Percentiles rank a stretch among this genome's conserved stretches.
These are phyloP conservation scores for Phyllostomus discolor DNA, from an alignment of 2,113 vertebrate genomes.

Conservation along the genomic window DNA sequence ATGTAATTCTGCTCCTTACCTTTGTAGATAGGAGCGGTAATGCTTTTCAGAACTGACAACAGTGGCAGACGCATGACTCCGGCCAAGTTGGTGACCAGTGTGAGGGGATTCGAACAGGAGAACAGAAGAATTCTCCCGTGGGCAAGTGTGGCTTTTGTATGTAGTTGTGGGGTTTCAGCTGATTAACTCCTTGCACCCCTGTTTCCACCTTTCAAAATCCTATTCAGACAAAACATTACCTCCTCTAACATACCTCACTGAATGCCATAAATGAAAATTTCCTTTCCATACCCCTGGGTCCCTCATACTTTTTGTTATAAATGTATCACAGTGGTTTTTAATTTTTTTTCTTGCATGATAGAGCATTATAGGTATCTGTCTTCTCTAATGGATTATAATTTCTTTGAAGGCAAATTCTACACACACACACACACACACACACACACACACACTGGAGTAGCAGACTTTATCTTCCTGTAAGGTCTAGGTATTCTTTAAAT, in stretches of 20 bases:
- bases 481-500: not conserved
- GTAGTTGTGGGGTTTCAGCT: not conserved
- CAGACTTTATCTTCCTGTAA: not conserved
- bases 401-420: not conserved
- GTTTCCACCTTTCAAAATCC: not conserved
- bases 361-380: not conserved
- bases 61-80: not conserved
- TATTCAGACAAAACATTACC: not conserved
- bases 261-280: not conserved
- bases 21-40: not conserved
- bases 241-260: not conserved
- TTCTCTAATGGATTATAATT: not conserved
- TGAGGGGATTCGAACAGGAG: not conserved
- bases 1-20: conserved; percentile 55
- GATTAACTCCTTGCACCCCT: not conserved
- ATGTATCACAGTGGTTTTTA: not conserved
- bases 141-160: not conserved
- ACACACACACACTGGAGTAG: not conserved
- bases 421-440: not conserved
- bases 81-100: not conserved
- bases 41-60: not conserved
- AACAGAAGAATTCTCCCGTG: not conserved
- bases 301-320: not conserved
- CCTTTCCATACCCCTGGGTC: not conserved
- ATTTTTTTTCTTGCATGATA: not conserved